Evolutionary conservation across 2,888 invertebrate genomes (phyloP), one percentile per base, ranked within the genome.

Genomic region (Eretmocerus hayati): DNA sequence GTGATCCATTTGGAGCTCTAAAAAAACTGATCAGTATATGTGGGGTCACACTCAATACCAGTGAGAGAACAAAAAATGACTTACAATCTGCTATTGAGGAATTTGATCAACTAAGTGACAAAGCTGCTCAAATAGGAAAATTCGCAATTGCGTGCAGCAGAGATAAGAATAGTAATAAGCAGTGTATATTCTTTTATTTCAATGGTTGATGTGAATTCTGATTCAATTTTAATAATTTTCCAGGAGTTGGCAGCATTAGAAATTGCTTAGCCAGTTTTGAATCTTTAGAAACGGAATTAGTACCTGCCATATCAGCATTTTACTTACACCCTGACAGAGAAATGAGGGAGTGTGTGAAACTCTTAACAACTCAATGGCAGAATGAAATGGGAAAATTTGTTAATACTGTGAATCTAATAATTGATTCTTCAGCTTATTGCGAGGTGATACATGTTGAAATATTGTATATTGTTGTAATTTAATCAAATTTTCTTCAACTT

Each of bases 401-500:
- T 53, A 72, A 76, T 48, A 74, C 75, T 36, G 77, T 85, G 32
- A 81, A 81, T 67, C 66, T 80, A 38, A 81, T 85, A 50, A 81
- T 85, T 5, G 84, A 85, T 65, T 82, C 85, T 1, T 75, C 77
- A 45, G 83, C 84, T 22, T 84, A 83, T 67, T 77, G 80, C 57
- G 80, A 83, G 72, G 84, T 84, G 66, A 53, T 39, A 15, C 38
- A 38, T 48, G 18, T 23, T 45, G n/a, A n/a, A 31, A 23, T 15
- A 18, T 32, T 35, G 16, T 38, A 15, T 2, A 22, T 39, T 42
- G 8, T 20, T 35, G 26, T 22, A 26, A n/a, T 35, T 2, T 39
- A 23, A n/a, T n/a, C n/a, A 22, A 35, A 6, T 30, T 22, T 45
- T 9, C 5, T 40, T 22, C 16, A 15, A 44, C 19, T 18, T 31